phyloP scores from a whole-genome alignment of 2,113 vertebrate species.

The Pelecanoides urinatrix region DNA sequence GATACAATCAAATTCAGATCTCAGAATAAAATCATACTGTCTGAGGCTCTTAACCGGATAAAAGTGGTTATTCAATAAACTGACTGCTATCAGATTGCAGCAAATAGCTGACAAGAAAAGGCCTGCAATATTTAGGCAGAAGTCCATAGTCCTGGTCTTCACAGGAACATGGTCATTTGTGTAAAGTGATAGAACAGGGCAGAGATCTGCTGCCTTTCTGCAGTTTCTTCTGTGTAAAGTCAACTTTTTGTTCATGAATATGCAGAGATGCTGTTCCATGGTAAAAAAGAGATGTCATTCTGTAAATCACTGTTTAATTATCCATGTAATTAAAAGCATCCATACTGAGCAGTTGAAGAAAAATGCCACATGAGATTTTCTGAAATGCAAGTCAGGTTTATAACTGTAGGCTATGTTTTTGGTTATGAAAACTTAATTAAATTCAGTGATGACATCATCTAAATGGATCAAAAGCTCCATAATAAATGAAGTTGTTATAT shows the following conservation, averaged over 20 bases:
- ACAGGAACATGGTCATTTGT: background rate
- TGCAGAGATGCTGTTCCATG: background rate
- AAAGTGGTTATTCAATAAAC: rapidly evolving
- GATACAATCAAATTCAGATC: background rate
- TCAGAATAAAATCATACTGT: background rate
- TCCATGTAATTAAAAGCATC: conserved; percentile 56
- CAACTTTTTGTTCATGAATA: background rate
- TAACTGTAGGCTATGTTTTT: conserved; percentile 26
- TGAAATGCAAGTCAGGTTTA: conserved; percentile 12
- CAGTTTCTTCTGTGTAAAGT: background rate
- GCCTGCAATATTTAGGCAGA: rapidly evolving
- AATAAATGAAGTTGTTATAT: background rate
- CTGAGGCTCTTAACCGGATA: background rate
- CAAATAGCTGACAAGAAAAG: background rate
- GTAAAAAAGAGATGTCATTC: background rate
- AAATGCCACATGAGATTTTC: background rate
- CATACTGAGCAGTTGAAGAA: conserved; percentile 7
- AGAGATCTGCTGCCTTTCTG: background rate
- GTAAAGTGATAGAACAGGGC: background rate
- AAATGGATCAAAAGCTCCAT: background rate
- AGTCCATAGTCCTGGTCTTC: rapidly evolving
- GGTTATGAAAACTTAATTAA: conserved; percentile 7
- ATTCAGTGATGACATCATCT: background rate
- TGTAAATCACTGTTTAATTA: conserved; percentile 44
- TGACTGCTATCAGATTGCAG: background rate